Evolutionary conservation across 1,140 invertebrate species (phyloP).

Genomic region (Heliconius eleuchia): DNA sequence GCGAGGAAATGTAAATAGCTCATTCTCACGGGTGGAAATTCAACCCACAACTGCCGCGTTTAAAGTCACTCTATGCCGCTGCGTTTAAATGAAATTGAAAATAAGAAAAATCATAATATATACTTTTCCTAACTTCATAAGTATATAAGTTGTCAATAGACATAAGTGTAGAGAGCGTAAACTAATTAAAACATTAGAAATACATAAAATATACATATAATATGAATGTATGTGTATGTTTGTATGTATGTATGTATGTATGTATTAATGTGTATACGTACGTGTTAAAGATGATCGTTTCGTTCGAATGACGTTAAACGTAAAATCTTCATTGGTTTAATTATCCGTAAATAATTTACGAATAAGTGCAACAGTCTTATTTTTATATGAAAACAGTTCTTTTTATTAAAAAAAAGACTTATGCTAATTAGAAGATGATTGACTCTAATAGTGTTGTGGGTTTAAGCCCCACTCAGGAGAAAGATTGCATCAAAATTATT

Average conservation of each 20-base stretch:
- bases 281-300: not conserved
- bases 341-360: not conserved
- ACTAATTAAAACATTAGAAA: slow-evolving; percentile 11
- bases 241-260: too few relatives aligned
- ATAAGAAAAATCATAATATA: not conserved
- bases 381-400: not conserved
- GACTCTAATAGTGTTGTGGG: too few relatives aligned
- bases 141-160: not conserved
- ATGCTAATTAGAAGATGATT: too few relatives aligned
- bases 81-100: too few relatives aligned
- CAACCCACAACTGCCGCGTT: too few relatives aligned
- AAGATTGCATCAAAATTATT: too few relatives aligned
- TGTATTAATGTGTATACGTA: not conserved
- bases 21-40: too few relatives aligned
- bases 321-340: not conserved
- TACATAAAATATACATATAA: not conserved
- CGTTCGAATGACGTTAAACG: not conserved
- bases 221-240: too few relatives aligned
- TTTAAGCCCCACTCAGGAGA: too few relatives aligned
- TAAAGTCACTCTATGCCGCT: not conserved
- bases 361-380: not conserved
- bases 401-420: not conserved
- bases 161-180: not conserved
- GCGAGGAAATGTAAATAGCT: too few relatives aligned
- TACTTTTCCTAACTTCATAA: not conserved